These are phyloP conservation scores for Pachyramphus minor DNA, from an alignment of 2,113 vertebrate species.

Conservation along the genomic window DNA sequence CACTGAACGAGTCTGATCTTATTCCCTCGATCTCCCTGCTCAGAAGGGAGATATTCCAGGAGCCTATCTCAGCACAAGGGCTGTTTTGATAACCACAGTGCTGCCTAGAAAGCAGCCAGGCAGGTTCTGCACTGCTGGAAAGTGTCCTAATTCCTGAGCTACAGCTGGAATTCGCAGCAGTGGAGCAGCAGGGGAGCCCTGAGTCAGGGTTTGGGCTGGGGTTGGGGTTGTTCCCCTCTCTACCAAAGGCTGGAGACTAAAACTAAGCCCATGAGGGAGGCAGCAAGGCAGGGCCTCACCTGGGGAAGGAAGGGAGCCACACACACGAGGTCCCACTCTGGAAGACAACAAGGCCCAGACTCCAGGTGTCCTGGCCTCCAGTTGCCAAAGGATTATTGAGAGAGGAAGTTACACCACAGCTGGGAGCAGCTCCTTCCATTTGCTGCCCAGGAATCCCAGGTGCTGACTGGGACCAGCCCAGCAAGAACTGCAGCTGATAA, in stretches of 20 bases:
- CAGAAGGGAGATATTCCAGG: not conserved
- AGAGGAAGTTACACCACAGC: not conserved
- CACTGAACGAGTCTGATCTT: too few relatives aligned
- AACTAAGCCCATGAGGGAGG: not conserved
- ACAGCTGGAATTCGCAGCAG: not conserved
- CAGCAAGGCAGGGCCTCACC: not conserved
- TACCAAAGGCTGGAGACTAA: not conserved
- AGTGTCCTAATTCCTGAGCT: not conserved
- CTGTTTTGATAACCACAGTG: not conserved
- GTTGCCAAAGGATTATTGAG: not conserved
- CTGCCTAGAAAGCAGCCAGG: slow-evolving; percentile 22
- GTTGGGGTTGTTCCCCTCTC: not conserved
- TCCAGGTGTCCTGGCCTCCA: not conserved
- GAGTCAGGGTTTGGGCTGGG: not conserved
- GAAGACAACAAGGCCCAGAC: not conserved
- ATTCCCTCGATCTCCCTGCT: not conserved
- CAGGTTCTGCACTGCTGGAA: not conserved
- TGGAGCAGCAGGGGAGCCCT: not conserved
- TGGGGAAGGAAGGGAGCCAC: not conserved
- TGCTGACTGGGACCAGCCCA: not conserved
- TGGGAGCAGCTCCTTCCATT: not conserved
- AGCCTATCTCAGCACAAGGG: not conserved
- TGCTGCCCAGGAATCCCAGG: not conserved
- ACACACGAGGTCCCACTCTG: accelerated
- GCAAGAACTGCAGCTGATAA: not conserved